These are phyloP conservation scores for Bothrops jararaca DNA, from an alignment of 2,113 vertebrate genomes.

Conservation along the genomic window DNA sequence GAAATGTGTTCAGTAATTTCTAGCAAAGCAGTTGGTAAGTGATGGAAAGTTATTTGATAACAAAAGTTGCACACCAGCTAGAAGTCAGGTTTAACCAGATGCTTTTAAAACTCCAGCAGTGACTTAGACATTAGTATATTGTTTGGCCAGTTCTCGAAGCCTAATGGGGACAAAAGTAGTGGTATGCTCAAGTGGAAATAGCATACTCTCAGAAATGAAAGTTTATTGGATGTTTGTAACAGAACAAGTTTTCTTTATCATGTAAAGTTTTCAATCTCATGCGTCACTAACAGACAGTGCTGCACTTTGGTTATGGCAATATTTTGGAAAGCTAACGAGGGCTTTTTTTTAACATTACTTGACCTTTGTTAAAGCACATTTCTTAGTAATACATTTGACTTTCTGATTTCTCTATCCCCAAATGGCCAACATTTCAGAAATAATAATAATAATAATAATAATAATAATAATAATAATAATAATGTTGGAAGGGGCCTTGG, in stretches of 20 bases:
- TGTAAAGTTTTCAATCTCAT: background rate
- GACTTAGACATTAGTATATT: constrained; percentile 22
- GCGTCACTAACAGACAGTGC: background rate
- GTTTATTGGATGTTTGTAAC: background rate
- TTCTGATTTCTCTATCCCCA: background rate
- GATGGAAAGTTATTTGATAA: constrained; percentile 57
- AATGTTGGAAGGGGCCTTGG: too few species aligned
- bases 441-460: too few species aligned
- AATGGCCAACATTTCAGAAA: background rate
- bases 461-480: too few species aligned
- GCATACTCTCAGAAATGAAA: constrained; percentile 6
- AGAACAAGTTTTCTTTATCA: background rate
- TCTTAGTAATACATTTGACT: background rate
- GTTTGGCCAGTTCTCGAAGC: background rate
- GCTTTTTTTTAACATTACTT: background rate
- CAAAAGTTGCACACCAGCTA: constrained; percentile 57
- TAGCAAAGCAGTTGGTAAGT: constrained; percentile 66
- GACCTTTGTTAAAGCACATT: background rate
- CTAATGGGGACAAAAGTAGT: constrained; percentile 1
- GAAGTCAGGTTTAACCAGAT: constrained; percentile 40
- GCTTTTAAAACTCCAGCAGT: constrained; percentile 44
- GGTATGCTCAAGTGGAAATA: constrained; percentile 19
- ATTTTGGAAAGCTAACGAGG: background rate
- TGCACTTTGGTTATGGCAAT: background rate
- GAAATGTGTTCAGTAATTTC: constrained; percentile 75